Evolutionary conservation across 2,113 vertebrate species (phyloP).

Genomic region (Zingel zingel): DNA sequence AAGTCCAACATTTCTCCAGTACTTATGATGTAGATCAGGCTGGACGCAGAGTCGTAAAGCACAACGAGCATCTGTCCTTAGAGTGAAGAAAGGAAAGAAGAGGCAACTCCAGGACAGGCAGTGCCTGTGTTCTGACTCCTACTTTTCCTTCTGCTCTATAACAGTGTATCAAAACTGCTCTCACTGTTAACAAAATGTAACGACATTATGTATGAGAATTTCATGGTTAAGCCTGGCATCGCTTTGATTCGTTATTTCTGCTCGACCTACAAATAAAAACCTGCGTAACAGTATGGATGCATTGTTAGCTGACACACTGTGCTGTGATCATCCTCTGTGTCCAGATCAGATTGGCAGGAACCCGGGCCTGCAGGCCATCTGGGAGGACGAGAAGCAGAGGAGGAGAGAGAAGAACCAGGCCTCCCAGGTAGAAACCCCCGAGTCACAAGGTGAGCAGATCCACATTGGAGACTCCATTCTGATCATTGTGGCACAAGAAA

Average conservation of each 20-base stretch:
- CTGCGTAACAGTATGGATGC: background rate
- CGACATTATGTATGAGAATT: background rate
- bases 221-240: background rate
- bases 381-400: slow-evolving; percentile 98
- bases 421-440: slow-evolving; percentile 90
- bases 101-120: slow-evolving; percentile 19
- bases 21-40: slow-evolving; percentile 19
- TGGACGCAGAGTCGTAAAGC: slow-evolving; percentile 18
- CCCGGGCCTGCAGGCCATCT: slow-evolving; percentile 96
- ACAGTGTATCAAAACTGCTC: background rate
- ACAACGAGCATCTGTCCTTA: slow-evolving; percentile 24
- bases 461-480: background rate
- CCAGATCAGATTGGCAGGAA: slow-evolving; percentile 95
- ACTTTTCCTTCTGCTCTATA: slow-evolving; percentile 37
- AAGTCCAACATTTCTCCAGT: slow-evolving; percentile 11
- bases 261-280: background rate
- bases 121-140: slow-evolving; percentile 30
- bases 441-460: slow-evolving; percentile 91
- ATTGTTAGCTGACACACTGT: slow-evolving; percentile 22
- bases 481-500: background rate
- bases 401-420: slow-evolving; percentile 90
- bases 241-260: background rate
- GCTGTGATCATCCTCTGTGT: slow-evolving; percentile 56
- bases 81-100: slow-evolving; percentile 16
- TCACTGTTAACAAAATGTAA: background rate